A percentile compares a stretch with the other conserved stretches of the same genome.
Evolutionary conservation across 2,888 invertebrate genomes (phyloP).

Genomic region (Meliscaeva auricollis): DNA sequence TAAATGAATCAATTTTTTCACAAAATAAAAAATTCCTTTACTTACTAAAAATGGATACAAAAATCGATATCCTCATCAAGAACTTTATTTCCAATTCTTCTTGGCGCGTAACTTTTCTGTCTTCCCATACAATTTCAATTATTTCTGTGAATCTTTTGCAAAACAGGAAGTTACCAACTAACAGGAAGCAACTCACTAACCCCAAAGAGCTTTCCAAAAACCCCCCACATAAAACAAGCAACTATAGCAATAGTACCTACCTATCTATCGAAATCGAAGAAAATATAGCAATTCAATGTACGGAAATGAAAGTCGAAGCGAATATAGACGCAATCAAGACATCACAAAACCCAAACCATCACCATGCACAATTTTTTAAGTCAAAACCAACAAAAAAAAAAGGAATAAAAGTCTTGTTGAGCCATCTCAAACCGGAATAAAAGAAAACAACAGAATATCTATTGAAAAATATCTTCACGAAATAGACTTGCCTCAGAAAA

Average conservation of each 20-base stretch:
- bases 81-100: too few species aligned
- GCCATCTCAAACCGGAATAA: not conserved
- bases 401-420: not conserved
- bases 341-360: not conserved
- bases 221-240: not conserved
- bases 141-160: not conserved
- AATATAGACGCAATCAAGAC: slow-evolving; percentile 9
- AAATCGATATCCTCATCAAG: too few species aligned
- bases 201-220: not conserved
- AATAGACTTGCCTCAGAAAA: not conserved
- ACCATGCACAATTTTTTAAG: slow-evolving; percentile 6
- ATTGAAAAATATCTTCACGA: not conserved
- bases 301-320: slow-evolving; percentile 34
- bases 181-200: slow-evolving; percentile 16
- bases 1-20: too few species aligned
- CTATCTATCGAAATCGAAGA: not conserved
- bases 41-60: too few species aligned
- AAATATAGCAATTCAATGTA: slow-evolving; percentile 4
- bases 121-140: not conserved
- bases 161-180: not conserved
- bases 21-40: too few species aligned
- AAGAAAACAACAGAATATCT: not conserved
- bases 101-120: too few species aligned
- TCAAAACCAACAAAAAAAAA: not conserved
- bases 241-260: not conserved